Conservation (phyloP, 2,797 vertebrate species). For the Atherinosoma microstoma region DNA sequence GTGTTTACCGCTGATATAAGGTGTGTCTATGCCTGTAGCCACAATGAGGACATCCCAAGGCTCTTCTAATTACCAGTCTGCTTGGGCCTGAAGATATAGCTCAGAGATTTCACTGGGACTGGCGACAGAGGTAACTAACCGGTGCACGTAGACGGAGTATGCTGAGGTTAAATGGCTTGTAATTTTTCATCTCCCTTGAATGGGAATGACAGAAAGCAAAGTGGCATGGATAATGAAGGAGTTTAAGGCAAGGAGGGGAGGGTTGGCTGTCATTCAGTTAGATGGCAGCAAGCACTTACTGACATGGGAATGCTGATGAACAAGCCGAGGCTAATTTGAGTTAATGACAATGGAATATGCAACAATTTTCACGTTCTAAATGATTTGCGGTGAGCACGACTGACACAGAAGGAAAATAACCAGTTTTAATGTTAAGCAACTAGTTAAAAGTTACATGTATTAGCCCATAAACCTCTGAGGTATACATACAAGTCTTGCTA, state of each 20-base stretch:
- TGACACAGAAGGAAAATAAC: slow-evolving; percentile 43
- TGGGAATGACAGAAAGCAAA: slow-evolving; percentile 34
- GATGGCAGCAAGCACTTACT: slow-evolving; percentile 44
- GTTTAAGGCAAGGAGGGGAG: slow-evolving; percentile 19
- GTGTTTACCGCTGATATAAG: slow-evolving; percentile 67
- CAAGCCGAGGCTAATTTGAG: slow-evolving; percentile 59
- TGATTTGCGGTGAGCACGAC: slow-evolving; percentile 42
- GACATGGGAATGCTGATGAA: slow-evolving; percentile 59
- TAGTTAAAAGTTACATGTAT: too few relatives aligned
- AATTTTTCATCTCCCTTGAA: slow-evolving; percentile 41
- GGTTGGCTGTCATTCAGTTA: slow-evolving; percentile 42
- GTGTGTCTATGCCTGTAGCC: slow-evolving; percentile 29
- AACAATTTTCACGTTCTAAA: slow-evolving; percentile 55
- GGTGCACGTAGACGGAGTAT: slow-evolving; percentile 5
- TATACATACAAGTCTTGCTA: too few relatives aligned
- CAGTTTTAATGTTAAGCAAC: slow-evolving; percentile 24
- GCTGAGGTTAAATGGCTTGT: slow-evolving; percentile 37
- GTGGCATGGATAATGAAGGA: slow-evolving; percentile 39
- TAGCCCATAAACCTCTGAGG: too few relatives aligned
- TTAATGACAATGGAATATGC: slow-evolving; percentile 69
- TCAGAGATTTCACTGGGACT: slow-evolving; percentile 43
- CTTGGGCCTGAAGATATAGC: slow-evolving; percentile 51
- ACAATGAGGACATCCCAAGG: slow-evolving; percentile 55
- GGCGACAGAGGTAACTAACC: slow-evolving; percentile 41
- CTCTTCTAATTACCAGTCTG: slow-evolving; percentile 77